phyloP scores from a whole-genome alignment of 2,797 vertebrate genomes.

The Molossus molossus region DNA sequence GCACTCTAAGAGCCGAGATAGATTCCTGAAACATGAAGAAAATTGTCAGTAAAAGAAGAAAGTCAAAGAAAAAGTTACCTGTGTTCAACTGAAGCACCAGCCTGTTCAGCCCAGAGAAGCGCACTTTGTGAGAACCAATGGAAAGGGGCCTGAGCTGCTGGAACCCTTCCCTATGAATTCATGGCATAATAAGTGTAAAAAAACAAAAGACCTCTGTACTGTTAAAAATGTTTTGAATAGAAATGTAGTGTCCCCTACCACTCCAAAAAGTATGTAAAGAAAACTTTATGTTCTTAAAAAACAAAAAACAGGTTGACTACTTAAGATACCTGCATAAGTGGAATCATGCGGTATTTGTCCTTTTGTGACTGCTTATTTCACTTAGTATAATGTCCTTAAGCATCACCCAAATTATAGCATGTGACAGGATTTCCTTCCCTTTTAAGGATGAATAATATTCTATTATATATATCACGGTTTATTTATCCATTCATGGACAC shows the following conservation, averaged over 20 bases:
- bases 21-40: background rate
- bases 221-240: background rate
- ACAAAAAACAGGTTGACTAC: background rate
- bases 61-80: background rate
- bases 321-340: background rate
- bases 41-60: background rate
- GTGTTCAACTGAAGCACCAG: background rate
- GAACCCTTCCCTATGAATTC: background rate
- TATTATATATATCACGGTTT: background rate
- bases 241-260: background rate
- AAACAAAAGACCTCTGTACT: background rate
- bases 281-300: background rate
- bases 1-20: background rate
- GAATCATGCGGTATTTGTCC: background rate
- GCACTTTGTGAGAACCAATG: background rate
- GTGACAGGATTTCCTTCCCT: background rate
- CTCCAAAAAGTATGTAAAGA: background rate
- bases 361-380: conserved; percentile 1
- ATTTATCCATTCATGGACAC: background rate
- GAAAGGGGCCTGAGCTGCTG: background rate
- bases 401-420: background rate
- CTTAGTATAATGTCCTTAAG: conserved; percentile 3
- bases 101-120: background rate
- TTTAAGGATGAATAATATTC: background rate
- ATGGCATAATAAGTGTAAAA: background rate